Evolutionary conservation across 1,140 invertebrate species (phyloP), one percentile per base, ranked within the genome.

Genomic region (Venustaconcha ellipsiformis): DNA sequence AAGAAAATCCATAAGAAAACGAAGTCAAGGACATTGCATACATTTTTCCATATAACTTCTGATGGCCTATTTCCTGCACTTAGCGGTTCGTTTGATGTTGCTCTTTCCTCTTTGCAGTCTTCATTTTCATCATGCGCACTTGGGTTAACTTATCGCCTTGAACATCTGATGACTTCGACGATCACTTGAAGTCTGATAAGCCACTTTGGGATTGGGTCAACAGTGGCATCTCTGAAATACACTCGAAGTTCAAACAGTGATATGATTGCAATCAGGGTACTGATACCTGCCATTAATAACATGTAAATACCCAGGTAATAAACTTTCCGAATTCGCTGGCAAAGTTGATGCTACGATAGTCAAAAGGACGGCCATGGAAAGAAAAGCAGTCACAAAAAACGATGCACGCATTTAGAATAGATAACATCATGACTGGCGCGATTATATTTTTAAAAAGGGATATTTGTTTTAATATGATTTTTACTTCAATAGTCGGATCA

Each of bases 401-500:
- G 77, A 67, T 60, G 80, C 75, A 72, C 3, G 79, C 71, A 26
- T 79, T 81, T 4, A 84, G 30, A 23, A 80, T 26, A 14, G 79
- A 79, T 1, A 84, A 48, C 0, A 84, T 67, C 14, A 84, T 48
- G 0, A 84, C 68, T 4, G 83, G 83, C 4, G 80, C n/a, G 8
- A 84, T 71, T 4, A 80, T 70, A 48, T 80, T 82, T 12, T n/a
- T n/a, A n/a, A n/a, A n/a, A n/a, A n/a, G n/a, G n/a, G n/a, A n/a
- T n/a, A n/a, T n/a, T n/a, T 80, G 57, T 60, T 77, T 67, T 57
- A 83, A 8, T n/a, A 57, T 78, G 8, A 83, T 2, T 18, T 57
- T 56, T 67, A 82, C 80, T 18, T 55, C 67, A 17, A 90, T 81
- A 88, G 98, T 96, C 97, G 94, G 88, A 74, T 69, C n/a, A n/a